A percentile compares a stretch with the other conserved stretches of the same genome.
Conservation (phyloP, 2,113 vertebrate species). For the Indicator indicator region DNA sequence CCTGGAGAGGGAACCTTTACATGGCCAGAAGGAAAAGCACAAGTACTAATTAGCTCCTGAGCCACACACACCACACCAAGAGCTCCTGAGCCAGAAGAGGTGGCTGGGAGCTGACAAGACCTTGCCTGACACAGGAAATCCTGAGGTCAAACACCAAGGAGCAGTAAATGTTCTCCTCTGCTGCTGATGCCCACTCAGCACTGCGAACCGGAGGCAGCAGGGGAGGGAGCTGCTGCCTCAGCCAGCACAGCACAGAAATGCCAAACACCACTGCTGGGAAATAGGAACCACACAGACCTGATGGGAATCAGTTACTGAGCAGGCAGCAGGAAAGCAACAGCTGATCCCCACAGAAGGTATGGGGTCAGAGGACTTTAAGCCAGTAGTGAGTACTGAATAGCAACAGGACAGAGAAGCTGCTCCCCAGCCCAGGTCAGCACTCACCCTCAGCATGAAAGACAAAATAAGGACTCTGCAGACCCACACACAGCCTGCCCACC, state of each 20-base stretch:
- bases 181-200: background rate
- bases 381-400: background rate
- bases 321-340: background rate
- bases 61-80: background rate
- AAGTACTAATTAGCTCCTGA: background rate
- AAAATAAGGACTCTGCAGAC: background rate
- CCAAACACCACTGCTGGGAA: background rate
- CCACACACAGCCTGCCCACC: background rate
- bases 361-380: background rate
- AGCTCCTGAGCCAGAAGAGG: background rate
- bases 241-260: background rate
- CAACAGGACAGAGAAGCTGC: background rate
- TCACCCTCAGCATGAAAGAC: background rate
- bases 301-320: background rate
- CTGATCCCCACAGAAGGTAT: background rate
- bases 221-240: background rate
- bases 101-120: background rate
- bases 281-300: background rate
- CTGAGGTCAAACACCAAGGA: background rate
- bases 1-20: background rate
- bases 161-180: fast-evolving
- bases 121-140: background rate
- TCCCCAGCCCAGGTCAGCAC: background rate
- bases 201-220: fast-evolving
- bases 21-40: background rate